These are phyloP conservation scores for Trachelus stipa DNA, from an alignment of 2,888 invertebrate genomes.

Conservation along the genomic window DNA sequence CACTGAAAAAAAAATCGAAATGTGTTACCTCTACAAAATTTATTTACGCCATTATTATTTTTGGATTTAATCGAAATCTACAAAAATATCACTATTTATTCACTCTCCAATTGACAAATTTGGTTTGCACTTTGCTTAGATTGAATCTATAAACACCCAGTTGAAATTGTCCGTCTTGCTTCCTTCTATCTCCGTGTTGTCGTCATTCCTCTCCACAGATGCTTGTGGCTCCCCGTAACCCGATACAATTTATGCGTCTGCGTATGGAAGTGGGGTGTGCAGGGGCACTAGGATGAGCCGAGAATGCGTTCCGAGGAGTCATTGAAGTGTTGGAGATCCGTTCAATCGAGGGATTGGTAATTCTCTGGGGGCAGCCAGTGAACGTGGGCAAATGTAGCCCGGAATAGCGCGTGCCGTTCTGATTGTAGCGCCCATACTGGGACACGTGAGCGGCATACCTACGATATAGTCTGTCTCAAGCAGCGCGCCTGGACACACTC, in stretches of 20 bases:
- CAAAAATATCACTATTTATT: no score
- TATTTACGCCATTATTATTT: not conserved
- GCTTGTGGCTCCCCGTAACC: slow-evolving; percentile 23
- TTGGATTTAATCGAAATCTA: not conserved
- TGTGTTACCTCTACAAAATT: not conserved
- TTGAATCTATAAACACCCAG: not conserved
- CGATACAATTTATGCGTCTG: slow-evolving; percentile 28
- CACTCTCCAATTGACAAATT: no score
- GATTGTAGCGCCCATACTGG: slow-evolving; percentile 50
- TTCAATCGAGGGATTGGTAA: slow-evolving; percentile 26
- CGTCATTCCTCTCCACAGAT: slow-evolving; percentile 14
- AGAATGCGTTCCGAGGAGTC: slow-evolving; percentile 40
- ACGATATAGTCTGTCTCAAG: slow-evolving; percentile 51
- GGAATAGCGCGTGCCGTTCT: slow-evolving; percentile 50
- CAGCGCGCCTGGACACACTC: slow-evolving; percentile 43
- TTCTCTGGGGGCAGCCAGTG: slow-evolving; percentile 12
- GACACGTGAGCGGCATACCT: slow-evolving; percentile 51
- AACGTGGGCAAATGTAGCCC: slow-evolving; percentile 30
- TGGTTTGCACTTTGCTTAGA: not conserved
- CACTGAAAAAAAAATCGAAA: not conserved
- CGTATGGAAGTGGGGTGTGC: not conserved
- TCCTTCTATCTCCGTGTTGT: slow-evolving; percentile 7
- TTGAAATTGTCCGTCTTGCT: not conserved
- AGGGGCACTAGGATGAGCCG: not conserved
- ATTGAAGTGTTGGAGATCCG: slow-evolving; percentile 38